These are phyloP conservation scores for Orthonyx spaldingii DNA, from an alignment of 2,113 vertebrate genomes.

Conservation along the genomic window DNA sequence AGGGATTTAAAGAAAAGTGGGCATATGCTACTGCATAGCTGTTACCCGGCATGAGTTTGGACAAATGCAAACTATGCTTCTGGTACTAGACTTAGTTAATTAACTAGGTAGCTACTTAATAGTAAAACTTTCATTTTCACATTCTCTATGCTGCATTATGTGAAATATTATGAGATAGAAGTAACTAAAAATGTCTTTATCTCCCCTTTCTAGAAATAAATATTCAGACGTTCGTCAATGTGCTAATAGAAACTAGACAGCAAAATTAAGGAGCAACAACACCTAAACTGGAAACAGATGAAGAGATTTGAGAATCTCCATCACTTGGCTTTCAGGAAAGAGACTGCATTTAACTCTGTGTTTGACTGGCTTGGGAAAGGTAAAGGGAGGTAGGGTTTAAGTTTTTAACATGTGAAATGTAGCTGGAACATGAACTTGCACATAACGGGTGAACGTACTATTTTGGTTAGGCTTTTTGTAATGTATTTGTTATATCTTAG, in stretches of 20 bases:
- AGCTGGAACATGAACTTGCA: not conserved
- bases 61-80: not conserved
- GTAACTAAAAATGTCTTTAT: not conserved
- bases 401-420: not conserved
- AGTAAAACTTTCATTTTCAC: not conserved
- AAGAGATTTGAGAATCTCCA: not conserved
- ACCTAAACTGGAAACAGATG: not conserved
- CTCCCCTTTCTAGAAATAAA: conserved; percentile 30
- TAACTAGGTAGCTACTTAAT: not conserved
- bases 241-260: conserved; percentile 33
- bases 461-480: conserved; percentile 28
- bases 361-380: not conserved
- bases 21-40: not conserved
- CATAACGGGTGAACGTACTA: not conserved
- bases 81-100: not conserved
- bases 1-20: not conserved
- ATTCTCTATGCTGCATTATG: not conserved
- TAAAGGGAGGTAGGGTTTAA: not conserved
- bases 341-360: not conserved
- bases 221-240: conserved; percentile 26
- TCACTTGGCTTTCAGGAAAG: not conserved
- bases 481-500: conserved; percentile 30
- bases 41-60: not conserved
- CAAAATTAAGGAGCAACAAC: conserved; percentile 6
- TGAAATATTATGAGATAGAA: not conserved